Evolutionary conservation across 1,140 invertebrate species (phyloP).

Genomic region (Parapsyche elsis): DNA sequence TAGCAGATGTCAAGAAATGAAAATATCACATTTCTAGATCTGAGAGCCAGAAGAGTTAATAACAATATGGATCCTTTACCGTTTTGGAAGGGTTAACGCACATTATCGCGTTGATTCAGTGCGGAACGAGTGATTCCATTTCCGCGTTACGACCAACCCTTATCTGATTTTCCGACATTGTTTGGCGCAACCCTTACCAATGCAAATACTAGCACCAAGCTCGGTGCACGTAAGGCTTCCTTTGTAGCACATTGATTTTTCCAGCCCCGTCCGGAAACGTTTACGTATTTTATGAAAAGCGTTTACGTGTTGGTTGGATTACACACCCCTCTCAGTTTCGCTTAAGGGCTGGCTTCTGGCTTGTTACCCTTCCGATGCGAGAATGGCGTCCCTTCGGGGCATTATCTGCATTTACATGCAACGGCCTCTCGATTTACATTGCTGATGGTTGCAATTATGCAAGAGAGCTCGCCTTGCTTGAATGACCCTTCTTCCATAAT

Average conservation of each 20-base stretch:
- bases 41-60: too few relatives aligned
- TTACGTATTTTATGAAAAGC: slow-evolving; percentile 29
- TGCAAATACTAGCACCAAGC: not conserved
- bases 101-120: too few relatives aligned
- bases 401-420: slow-evolving; percentile 5
- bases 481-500: not conserved
- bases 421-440: not conserved
- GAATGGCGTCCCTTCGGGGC: not conserved
- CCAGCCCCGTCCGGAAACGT: slow-evolving; percentile 13
- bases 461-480: not conserved
- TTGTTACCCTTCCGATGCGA: too few relatives aligned
- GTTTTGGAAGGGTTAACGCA: too few relatives aligned
- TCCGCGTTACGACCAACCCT: slow-evolving; percentile 12
- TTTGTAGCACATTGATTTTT: slow-evolving; percentile 30
- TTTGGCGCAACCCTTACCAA: not conserved
- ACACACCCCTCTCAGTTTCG: too few relatives aligned
- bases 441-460: slow-evolving; percentile 7
- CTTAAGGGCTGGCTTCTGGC: too few relatives aligned
- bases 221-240: slow-evolving; percentile 21
- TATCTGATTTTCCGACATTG: slow-evolving; percentile 17
- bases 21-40: too few relatives aligned
- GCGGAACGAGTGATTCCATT: slow-evolving; percentile 23
- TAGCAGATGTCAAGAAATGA: too few relatives aligned
- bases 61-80: too few relatives aligned
- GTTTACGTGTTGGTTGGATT: not conserved